Evolutionary conservation across 2,797 vertebrate genomes (phyloP).

Genomic region (Tympanoctomys barrerae): DNA sequence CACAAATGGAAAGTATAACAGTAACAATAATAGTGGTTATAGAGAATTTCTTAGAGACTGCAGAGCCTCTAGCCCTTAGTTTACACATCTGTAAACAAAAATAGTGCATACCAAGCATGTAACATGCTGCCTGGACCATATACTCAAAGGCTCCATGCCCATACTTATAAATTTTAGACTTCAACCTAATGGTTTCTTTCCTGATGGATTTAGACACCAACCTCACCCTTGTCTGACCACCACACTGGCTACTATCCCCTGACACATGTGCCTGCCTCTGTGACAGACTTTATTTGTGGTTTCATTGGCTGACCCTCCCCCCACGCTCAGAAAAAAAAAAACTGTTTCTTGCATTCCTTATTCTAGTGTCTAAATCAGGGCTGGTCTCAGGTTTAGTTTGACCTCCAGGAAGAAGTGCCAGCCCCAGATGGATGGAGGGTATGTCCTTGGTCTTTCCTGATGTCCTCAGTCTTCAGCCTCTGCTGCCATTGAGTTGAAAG

Average conservation of each 20-base stretch:
- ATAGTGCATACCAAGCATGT: not conserved
- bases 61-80: not conserved
- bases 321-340: not conserved
- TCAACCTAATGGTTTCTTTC: not conserved
- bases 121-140: too few relatives aligned
- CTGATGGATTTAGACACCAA: not conserved
- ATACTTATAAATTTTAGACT: not conserved
- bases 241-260: too few relatives aligned
- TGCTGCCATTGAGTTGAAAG: slow-evolving; percentile 71
- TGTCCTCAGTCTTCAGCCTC: slow-evolving; percentile 72
- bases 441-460: not conserved
- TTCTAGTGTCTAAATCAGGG: not conserved
- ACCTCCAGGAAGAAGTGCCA: not conserved
- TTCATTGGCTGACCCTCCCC: not conserved
- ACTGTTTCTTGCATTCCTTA: not conserved
- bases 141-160: not conserved
- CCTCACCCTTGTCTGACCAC: not conserved
- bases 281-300: not conserved
- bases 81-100: not conserved
- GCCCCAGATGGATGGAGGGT: rapidly evolving
- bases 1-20: not conserved
- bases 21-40: not conserved
- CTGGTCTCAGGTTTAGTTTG: not conserved
- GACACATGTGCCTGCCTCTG: rapidly evolving
- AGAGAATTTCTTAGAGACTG: not conserved